Percentiles rank a stretch among this genome's conserved stretches.
Conservation (phyloP, 2,113 vertebrate species). For the Equus quagga region DNA sequence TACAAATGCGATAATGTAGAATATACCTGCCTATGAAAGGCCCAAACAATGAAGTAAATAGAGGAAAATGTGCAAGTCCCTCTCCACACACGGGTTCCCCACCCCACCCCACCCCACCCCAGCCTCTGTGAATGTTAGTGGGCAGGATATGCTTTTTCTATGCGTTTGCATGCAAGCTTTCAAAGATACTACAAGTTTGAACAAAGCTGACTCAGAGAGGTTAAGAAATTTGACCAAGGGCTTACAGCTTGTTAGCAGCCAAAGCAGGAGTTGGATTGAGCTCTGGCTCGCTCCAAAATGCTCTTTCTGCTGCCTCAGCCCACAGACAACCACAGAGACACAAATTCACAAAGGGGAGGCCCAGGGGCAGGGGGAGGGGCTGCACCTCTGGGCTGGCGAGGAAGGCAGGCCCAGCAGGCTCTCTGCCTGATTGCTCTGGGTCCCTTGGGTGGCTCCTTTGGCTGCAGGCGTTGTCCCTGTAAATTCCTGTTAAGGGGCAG, state of each 20-base stretch:
- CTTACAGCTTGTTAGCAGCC: conserved; percentile 2
- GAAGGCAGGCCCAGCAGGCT: neutral
- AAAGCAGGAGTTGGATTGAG: conserved; percentile 14
- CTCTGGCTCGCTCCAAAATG: neutral
- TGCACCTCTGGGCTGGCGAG: neutral
- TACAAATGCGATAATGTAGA: neutral
- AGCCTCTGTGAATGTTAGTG: neutral
- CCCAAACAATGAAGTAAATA: neutral
- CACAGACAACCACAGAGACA: conserved; percentile 4
- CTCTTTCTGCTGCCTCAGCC: conserved; percentile 67
- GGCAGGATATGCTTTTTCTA: neutral
- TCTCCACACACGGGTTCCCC: neutral
- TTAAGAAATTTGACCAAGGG: conserved; percentile 37
- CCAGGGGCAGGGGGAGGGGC: neutral
- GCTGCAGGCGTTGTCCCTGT: neutral
- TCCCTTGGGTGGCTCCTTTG: neutral
- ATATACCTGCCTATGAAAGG: neutral
- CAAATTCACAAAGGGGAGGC: conserved; percentile 5
- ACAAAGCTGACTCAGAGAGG: conserved; percentile 43
- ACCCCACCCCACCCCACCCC: neutral
- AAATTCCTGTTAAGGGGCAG: conserved; percentile 7
- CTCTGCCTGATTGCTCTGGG: neutral
- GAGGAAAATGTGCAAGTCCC: neutral
- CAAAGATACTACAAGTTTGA: neutral
- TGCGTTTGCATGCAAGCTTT: neutral